Conservation (phyloP, 2,888 invertebrate species). For the Copidosoma aretas region DNA sequence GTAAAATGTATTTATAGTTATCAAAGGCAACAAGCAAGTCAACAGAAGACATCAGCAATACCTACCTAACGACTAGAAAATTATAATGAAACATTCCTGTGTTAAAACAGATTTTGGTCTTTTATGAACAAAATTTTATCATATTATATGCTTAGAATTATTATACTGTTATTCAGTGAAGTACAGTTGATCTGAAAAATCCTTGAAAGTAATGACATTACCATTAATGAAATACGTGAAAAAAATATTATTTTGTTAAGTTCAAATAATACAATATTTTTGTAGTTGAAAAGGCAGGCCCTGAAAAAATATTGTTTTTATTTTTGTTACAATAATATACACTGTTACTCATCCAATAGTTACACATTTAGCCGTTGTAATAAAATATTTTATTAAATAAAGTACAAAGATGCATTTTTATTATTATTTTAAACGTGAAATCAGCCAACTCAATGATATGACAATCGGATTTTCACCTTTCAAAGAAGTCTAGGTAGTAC, state of each 20-base stretch:
- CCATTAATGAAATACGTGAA: too few species aligned
- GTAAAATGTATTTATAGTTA: conserved; percentile 48
- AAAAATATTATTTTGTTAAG: neutral
- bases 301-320: conserved; percentile 26
- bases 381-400: neutral
- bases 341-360: neutral
- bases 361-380: conserved; percentile 3
- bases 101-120: conserved; percentile 10
- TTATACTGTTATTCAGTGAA: neutral
- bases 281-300: conserved; percentile 27
- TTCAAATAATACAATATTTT: neutral
- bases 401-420: too few species aligned
- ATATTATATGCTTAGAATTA: conserved; percentile 9
- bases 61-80: conserved; percentile 18
- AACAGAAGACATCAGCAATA: conserved; percentile 20
- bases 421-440: too few species aligned
- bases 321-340: conserved; percentile 28
- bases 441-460: too few species aligned
- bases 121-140: conserved; percentile 2
- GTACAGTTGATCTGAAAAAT: conserved; percentile 20
- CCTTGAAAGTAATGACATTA: neutral
- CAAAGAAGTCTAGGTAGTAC: too few species aligned
- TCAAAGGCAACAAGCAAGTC: conserved; percentile 50
- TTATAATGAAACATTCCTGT: conserved; percentile 35
- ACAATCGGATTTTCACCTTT: too few species aligned